Percentiles rank a stretch among this genome's conserved stretches.
Conservation (phyloP, 2,797 vertebrate genomes). For the Myiotriccus ornatus region DNA sequence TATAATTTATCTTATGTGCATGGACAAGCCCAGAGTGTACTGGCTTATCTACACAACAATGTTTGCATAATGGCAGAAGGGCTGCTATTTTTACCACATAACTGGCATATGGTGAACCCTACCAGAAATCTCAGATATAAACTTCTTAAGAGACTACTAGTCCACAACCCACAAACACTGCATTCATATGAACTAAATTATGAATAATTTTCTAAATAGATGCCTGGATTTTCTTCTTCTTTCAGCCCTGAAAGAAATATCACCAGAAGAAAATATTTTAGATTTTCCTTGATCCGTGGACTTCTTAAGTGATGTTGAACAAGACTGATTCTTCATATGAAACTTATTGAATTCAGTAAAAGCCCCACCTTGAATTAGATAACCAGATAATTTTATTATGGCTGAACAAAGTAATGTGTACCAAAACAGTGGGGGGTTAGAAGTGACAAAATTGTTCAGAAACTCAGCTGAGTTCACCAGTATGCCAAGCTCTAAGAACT, state of each 20-base stretch:
- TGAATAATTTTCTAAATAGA: background rate
- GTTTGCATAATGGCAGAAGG: background rate
- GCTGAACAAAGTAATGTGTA: background rate
- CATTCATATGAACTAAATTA: background rate
- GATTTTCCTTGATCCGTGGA: fast-evolving
- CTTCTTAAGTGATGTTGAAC: background rate
- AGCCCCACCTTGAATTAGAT: background rate
- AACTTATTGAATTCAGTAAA: background rate
- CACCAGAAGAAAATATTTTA: background rate
- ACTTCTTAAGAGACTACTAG: background rate
- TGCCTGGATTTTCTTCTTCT: background rate
- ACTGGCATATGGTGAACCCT: background rate
- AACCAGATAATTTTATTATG: background rate
- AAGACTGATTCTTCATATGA: background rate
- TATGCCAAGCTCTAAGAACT: background rate
- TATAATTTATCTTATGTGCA: background rate
- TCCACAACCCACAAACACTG: background rate
- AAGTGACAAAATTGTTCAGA: background rate
- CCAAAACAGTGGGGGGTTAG: fast-evolving
- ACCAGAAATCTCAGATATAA: background rate
- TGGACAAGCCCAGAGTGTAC: background rate
- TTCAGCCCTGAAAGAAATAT: background rate
- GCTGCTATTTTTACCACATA: background rate
- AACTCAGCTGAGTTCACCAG: background rate
- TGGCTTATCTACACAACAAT: background rate